These are phyloP conservation scores for Thalassoma bifasciatum DNA, from an alignment of 2,113 vertebrate genomes.

Conservation along the genomic window DNA sequence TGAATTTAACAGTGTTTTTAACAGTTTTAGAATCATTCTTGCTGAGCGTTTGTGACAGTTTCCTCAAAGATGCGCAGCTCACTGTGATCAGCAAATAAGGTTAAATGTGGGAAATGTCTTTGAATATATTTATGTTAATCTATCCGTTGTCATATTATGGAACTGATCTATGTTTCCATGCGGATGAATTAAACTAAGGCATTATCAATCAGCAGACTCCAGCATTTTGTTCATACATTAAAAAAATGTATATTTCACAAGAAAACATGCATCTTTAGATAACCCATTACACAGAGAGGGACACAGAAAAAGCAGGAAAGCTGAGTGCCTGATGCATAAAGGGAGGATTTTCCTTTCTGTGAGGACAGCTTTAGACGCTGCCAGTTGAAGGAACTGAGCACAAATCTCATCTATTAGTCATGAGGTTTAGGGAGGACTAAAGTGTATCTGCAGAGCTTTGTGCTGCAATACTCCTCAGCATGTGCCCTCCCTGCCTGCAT, in stretches of 20 bases:
- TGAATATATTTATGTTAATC: background rate
- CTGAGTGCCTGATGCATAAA: constrained; percentile 26
- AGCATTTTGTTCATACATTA: background rate
- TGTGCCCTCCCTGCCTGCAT: constrained; percentile 9
- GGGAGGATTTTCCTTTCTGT: background rate
- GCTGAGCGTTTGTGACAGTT: background rate
- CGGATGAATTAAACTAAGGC: background rate
- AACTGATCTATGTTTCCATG: background rate
- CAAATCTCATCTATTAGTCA: constrained; percentile 73
- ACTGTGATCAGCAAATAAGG: too few species aligned
- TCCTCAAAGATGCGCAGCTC: background rate
- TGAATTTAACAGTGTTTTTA: too few species aligned
- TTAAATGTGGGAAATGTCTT: too few species aligned
- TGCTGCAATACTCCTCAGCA: constrained; percentile 28
- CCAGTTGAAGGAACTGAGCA: constrained; percentile 29
- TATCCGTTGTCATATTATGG: background rate
- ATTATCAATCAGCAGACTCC: background rate
- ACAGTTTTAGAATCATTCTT: background rate
- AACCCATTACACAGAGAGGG: constrained; percentile 7
- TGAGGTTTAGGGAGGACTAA: constrained; percentile 56
- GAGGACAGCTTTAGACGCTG: constrained; percentile 29
- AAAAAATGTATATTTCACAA: background rate
- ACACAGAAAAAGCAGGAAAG: background rate
- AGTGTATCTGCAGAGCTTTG: constrained; percentile 55
- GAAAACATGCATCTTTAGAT: constrained; percentile 17